Base-by-base conservation (phyloP, 2,888 invertebrate species). In the Dryococelus australis region DNA sequence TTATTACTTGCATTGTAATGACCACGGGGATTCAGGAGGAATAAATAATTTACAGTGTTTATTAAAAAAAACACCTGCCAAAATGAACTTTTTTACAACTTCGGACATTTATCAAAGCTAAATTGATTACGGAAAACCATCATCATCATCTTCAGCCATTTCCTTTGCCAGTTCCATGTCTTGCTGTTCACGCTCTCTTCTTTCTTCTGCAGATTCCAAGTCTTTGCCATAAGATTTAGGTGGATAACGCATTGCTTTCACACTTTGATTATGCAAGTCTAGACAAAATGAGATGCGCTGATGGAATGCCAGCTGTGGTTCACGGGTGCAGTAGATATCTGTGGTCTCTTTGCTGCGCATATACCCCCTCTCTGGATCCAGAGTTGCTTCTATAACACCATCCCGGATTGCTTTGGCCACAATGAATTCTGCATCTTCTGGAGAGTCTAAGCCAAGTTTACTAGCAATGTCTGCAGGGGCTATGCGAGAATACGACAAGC, bases 121-220 rank as follows among this genome's bases (percentile, higher is more conserved):
- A 81, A 24, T n/a, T 35, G 65, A 43, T 88, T 88, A 90, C 3
- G 90, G 90, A 85, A 90, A 90, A 28, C 89, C 89, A 93, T 98
- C 98, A 94, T 99, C 99, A 93, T 99, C 99, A 92, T 99, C 99
- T 92, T 99, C 99, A 12, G 99, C 99, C 97, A 99, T 98, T 93
- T 99, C 99, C 92, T 99, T 99, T n/a, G 99, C 99, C 90, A 99
- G 94, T 92, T 99, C 99, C 91, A 99, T 94, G 93, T 99, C 99
- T 92, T 99, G 99, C 91, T 99, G 99, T 92, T 99, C 99, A 86
- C 99, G 94, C 92, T 99, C 99, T 88, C 99, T 94, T 86, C 99
- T 95, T 91, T 99, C 99, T 93, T 99, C 99, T 26, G 99, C 99
- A 90, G 98, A 98, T 92, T 99, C 99, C 88, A 99, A 93, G 92